phyloP scores from a whole-genome alignment of 2,113 vertebrate species.

The Collichthys lucidus region DNA sequence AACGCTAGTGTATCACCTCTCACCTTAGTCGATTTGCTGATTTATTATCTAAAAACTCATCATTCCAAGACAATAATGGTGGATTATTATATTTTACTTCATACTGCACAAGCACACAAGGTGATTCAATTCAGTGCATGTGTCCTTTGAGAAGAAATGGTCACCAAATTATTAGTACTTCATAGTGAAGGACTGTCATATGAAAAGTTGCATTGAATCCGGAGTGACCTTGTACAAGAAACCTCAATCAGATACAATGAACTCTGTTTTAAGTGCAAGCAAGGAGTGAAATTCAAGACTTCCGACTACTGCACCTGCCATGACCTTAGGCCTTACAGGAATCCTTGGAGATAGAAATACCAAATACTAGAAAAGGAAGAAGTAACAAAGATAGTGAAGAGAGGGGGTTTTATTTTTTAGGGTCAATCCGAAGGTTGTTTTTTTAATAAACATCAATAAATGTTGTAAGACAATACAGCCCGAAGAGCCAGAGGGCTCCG shows the following conservation, averaged over 20 bases:
- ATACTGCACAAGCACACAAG: background rate
- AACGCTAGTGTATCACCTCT: no score
- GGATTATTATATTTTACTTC: slow-evolving; percentile 3
- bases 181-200: background rate
- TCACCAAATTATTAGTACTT: background rate
- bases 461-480: slow-evolving; percentile 40
- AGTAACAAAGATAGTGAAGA: background rate
- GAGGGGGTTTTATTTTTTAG: background rate
- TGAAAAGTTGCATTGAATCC: background rate
- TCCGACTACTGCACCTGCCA: background rate
- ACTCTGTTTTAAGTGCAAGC: background rate
- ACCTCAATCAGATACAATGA: background rate
- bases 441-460: slow-evolving; percentile 54
- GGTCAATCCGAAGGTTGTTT: slow-evolving; percentile 20
- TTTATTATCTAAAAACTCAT: background rate
- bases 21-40: background rate
- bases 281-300: background rate
- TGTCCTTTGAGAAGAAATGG: background rate
- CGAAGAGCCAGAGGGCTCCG: slow-evolving; percentile 21
- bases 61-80: background rate
- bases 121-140: background rate
- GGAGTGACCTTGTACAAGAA: background rate
- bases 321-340: slow-evolving; percentile 1
- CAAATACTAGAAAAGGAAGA: slow-evolving; percentile 16
- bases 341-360: slow-evolving; percentile 26